phyloP scores from a whole-genome alignment of 2,888 invertebrate species.

The Caenorhabditis panamensis region DNA sequence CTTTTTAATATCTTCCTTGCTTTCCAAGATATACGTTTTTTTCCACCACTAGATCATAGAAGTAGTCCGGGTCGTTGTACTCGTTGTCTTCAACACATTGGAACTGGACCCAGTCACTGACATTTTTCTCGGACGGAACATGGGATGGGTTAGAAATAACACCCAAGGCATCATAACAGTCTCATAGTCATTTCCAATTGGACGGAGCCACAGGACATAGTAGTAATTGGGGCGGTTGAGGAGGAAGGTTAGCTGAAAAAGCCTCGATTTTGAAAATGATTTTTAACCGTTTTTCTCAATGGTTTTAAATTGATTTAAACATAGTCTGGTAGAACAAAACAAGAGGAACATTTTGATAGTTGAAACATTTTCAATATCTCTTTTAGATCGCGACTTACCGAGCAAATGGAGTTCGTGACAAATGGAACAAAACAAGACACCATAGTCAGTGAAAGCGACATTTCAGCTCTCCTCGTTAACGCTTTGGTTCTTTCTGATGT shows the following conservation, averaged over 20 bases:
- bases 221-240: conserved; percentile 4
- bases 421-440: conserved; percentile 36
- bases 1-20: too few relatives aligned
- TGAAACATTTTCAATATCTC: too few relatives aligned
- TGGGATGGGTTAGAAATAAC: conserved; percentile 34
- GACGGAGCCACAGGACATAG: conserved; percentile 16
- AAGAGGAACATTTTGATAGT: background rate
- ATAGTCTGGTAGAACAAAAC: too few relatives aligned
- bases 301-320: too few relatives aligned
- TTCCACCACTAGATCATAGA: background rate
- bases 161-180: conserved; percentile 52
- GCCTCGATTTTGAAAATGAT: too few relatives aligned
- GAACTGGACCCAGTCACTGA: conserved; percentile 8
- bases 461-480: conserved; percentile 13
- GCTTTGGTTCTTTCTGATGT: conserved; percentile 20
- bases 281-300: too few relatives aligned
- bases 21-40: too few relatives aligned
- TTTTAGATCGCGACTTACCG: conserved; percentile 12
- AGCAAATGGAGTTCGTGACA: conserved; percentile 40
- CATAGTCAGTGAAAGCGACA: conserved; percentile 38
- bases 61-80: background rate
- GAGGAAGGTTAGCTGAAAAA: conserved; percentile 24
- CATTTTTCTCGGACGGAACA: conserved; percentile 14
- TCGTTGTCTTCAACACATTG: background rate
- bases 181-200: conserved; percentile 47